Base-by-base conservation (phyloP, 1,140 invertebrate genomes). In the Zophobas atratus region DNA sequence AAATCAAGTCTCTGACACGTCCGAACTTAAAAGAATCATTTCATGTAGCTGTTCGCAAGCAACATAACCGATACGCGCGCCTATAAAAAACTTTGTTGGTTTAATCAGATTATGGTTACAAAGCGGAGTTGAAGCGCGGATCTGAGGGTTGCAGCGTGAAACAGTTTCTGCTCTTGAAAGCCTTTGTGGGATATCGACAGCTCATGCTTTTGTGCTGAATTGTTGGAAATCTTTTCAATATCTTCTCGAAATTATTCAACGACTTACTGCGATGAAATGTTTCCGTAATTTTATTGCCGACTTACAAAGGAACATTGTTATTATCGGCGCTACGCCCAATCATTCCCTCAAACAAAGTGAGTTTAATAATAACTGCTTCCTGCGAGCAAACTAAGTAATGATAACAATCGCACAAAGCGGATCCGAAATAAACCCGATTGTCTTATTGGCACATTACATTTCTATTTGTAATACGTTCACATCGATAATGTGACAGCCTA, bases 71-170 rank as follows among this genome's bases (percentile, higher is more conserved):
- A 67, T 67, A 67, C 60, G 60, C 60, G 60, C 60, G 39, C n/a
- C 60, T 67, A 67, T 67, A 67, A 67, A 67, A 67, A 67, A 67
- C 60, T 67, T 67, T 67, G 60, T 67, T 67, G 60, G 60, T 67
- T 67, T 67, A 67, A 67, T 67, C 60, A 67, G 60, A 67, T 67
- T 67, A 67, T 67, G 60, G 60, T 67, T 67, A 67, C 60, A 67
- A 67, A 67, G 60, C 60, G 60, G 56, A 67, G 60, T 67, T 67
- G 55, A 57, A 57, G 55, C 55, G 55, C 55, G 8, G 55, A 57
- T 57, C 60, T 67, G 60, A 67, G 57, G 57, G 57, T 20, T 63
- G 57, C 57, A 63, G 60, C 60, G 60, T 67, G 60, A 67, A 67
- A 67, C 60, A 43, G 60, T 67, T 67, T 67, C 60, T 67, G 60